phyloP scores from a whole-genome alignment of 2,113 vertebrate genomes.

The Ondatra zibethicus region DNA sequence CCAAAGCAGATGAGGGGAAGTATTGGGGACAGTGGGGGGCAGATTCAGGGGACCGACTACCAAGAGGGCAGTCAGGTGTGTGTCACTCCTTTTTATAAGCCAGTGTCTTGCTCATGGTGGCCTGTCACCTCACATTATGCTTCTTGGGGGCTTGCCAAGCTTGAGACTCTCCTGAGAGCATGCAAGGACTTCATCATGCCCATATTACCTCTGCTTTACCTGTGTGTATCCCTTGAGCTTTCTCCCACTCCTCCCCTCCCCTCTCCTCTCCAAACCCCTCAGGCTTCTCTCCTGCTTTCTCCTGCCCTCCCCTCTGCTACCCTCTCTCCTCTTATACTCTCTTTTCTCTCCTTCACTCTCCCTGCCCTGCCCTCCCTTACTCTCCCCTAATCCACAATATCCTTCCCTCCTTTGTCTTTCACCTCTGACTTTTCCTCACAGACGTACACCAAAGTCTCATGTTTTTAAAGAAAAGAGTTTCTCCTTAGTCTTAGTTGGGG shows the following conservation, averaged over 20 bases:
- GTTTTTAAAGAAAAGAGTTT: background rate
- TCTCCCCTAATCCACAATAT: background rate
- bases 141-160: background rate
- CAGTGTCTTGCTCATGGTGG: background rate
- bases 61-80: background rate
- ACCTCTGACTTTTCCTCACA: background rate
- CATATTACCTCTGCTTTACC: fast-evolving
- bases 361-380: no score
- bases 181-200: background rate
- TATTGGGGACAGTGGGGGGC: no score
- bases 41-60: no score
- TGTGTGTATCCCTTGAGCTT: no score
- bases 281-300: no score
- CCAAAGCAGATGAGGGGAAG: no score
- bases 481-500: no score
- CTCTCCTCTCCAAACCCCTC: no score
- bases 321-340: no score
- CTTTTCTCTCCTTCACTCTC: no score
- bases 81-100: background rate
- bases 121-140: background rate
- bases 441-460: background rate
- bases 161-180: background rate
- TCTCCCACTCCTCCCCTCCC: no score
- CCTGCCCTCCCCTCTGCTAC: no score
- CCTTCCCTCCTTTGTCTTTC: background rate